Evolutionary conservation across 2,113 vertebrate species (phyloP).

Genomic region (Acinonyx jubatus): DNA sequence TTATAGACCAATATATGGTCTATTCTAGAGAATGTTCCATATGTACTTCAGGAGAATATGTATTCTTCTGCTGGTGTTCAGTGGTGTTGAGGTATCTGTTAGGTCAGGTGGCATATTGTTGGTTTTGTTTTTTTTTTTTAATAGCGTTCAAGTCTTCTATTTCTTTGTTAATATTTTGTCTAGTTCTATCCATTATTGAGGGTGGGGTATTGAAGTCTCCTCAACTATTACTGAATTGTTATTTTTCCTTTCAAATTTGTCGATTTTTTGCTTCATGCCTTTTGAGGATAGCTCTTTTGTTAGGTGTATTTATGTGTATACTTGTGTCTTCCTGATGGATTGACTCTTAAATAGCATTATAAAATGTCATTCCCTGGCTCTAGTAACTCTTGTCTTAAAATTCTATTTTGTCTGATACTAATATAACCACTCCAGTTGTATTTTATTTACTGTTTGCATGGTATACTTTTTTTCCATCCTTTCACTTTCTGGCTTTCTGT

Average conservation of each 20-base stretch:
- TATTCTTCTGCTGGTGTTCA: neutral
- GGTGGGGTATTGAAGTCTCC: neutral
- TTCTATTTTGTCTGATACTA: neutral
- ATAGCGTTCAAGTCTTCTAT: neutral
- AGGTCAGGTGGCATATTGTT: neutral
- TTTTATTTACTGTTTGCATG: neutral
- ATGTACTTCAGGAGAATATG: neutral
- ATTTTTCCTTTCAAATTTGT: neutral
- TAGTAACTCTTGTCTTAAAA: neutral
- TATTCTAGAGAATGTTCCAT: neutral
- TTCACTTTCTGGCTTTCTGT: neutral
- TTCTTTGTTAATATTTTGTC: neutral
- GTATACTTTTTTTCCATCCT: neutral
- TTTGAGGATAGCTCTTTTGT: neutral
- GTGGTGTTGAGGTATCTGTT: neutral
- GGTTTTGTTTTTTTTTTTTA: neutral
- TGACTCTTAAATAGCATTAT: neutral
- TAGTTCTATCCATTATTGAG: neutral
- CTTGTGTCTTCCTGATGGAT: neutral
- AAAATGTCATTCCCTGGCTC: neutral
- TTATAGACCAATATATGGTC: neutral
- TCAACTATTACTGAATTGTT: neutral
- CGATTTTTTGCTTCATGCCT: slow-evolving; percentile 5
- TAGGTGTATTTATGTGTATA: neutral
- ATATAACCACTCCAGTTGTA: neutral